Evolutionary conservation across 2,888 invertebrate genomes (phyloP).

Genomic region (Standfussiana lucernea): DNA sequence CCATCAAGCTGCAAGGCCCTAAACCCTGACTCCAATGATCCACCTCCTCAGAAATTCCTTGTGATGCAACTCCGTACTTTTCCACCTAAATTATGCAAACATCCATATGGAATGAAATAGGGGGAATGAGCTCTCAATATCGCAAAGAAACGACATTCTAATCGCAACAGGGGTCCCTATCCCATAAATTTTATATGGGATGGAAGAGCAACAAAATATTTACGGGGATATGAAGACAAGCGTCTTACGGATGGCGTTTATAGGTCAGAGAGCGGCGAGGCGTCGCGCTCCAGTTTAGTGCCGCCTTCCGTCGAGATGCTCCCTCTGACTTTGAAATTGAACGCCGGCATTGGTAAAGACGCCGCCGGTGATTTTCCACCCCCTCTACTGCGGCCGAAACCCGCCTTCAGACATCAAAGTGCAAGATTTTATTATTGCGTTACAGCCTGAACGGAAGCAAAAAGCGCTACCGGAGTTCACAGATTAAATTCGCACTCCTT

Average conservation of each 20-base stretch:
- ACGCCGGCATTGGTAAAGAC: conserved; percentile 74
- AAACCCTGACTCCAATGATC: conserved; percentile 65
- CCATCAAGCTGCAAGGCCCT: conserved; percentile 44
- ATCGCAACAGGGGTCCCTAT: conserved; percentile 81
- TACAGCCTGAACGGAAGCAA: conserved; percentile 76
- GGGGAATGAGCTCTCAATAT: conserved; percentile 79
- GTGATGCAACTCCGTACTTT: conserved; percentile 71
- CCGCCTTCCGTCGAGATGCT: conserved; percentile 79
- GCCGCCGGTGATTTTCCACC: conserved; percentile 83
- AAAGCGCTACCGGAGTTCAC: conserved; percentile 70
- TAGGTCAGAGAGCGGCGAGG: conserved; percentile 83
- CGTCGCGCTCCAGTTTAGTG: conserved; percentile 78
- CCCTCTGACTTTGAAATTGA: conserved; percentile 74
- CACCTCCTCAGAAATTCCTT: conserved; percentile 74
- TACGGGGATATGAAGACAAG: conserved; percentile 75
- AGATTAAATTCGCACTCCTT: conserved; percentile 81
- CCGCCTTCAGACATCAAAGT: conserved; percentile 84
- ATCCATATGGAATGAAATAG: conserved; percentile 78
- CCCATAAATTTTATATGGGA: conserved; percentile 87
- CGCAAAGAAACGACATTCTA: conserved; percentile 86
- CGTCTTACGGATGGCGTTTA: conserved; percentile 74
- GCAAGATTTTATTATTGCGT: conserved; percentile 85
- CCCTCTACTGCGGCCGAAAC: conserved; percentile 70
- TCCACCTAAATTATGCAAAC: conserved; percentile 82
- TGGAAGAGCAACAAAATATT: conserved; percentile 80